phyloP scores from a whole-genome alignment of 1,140 invertebrate species.

The Zaprionus vittiger region DNA sequence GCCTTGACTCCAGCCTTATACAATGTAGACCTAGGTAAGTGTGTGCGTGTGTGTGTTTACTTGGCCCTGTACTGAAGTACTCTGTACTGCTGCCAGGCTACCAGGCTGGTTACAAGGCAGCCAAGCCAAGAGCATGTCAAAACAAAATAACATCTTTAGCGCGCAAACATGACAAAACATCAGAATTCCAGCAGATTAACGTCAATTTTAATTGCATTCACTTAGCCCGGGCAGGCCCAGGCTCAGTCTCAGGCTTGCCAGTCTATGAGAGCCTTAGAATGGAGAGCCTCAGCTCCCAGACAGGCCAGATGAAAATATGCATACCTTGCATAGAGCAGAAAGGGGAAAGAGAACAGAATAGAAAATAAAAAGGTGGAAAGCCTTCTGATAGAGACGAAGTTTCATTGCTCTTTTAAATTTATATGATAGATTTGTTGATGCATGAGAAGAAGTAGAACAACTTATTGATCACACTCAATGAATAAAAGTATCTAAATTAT shows the following conservation, averaged over 20 bases:
- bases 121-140: slow-evolving; percentile 79
- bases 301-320: slow-evolving; percentile 64
- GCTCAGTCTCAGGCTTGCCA: slow-evolving; percentile 42
- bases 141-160: slow-evolving; percentile 83
- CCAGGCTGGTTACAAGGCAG: slow-evolving; percentile 48
- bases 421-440: background rate
- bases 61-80: slow-evolving; percentile 38
- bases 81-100: slow-evolving; percentile 7
- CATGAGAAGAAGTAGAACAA: too few species aligned
- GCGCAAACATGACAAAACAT: slow-evolving; percentile 83
- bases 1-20: slow-evolving; percentile 5
- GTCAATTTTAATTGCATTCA: slow-evolving; percentile 83
- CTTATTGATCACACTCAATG: too few species aligned
- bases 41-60: slow-evolving; percentile 40
- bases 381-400: background rate
- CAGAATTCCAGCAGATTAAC: slow-evolving; percentile 83
- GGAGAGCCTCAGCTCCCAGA: slow-evolving; percentile 44
- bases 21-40: slow-evolving; percentile 6
- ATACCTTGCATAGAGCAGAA: slow-evolving; percentile 43
- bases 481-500: too few species aligned
- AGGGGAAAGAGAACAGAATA: background rate
- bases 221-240: slow-evolving; percentile 57
- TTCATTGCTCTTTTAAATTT: slow-evolving; percentile 1
- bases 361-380: slow-evolving; percentile 26
- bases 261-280: slow-evolving; percentile 62